Evolutionary conservation across 2,797 vertebrate genomes (phyloP).

Genomic region (Rhadinocentrus ornatus): DNA sequence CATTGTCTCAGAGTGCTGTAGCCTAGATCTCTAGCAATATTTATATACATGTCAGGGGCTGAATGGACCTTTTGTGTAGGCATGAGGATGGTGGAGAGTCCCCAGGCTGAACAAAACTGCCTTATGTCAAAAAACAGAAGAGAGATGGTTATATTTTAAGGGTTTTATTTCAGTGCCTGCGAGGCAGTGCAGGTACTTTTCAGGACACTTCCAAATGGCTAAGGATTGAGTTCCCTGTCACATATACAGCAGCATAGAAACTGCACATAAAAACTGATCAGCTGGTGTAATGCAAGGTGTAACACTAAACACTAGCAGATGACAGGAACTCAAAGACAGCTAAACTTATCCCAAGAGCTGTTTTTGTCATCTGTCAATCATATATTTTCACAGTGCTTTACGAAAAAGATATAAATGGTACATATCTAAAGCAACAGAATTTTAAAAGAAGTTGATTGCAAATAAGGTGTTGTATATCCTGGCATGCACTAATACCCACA

Average conservation of each 20-base stretch:
- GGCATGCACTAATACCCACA: conserved; percentile 25
- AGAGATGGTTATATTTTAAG: conserved; percentile 53
- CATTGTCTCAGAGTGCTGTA: conserved; percentile 66
- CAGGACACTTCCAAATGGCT: conserved; percentile 58
- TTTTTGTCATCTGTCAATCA: conserved; percentile 58
- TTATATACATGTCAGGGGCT: conserved; percentile 70
- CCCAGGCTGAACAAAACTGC: conserved; percentile 47
- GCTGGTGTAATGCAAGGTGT: conserved; percentile 51
- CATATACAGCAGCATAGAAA: conserved; percentile 46
- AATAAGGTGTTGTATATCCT: conserved; percentile 22
- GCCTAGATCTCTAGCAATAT: conserved; percentile 74
- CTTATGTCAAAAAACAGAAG: conserved; percentile 57
- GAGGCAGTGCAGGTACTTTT: conserved; percentile 56
- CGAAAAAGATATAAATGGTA: conserved; percentile 19
- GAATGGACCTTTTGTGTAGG: conserved; percentile 71
- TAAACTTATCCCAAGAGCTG: conserved; percentile 61
- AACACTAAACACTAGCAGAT: conserved; percentile 60
- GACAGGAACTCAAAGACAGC: conserved; percentile 50
- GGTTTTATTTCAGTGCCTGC: conserved; percentile 60
- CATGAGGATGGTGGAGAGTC: conserved; percentile 52
- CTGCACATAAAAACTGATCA: conserved; percentile 18
- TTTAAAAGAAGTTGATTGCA: conserved; percentile 27
- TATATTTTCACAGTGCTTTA: conserved; percentile 40
- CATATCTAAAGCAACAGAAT: conserved; percentile 50
- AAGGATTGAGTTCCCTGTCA: conserved; percentile 68